Conservation (phyloP, 2,113 vertebrate genomes). For the Merops nubicus region DNA sequence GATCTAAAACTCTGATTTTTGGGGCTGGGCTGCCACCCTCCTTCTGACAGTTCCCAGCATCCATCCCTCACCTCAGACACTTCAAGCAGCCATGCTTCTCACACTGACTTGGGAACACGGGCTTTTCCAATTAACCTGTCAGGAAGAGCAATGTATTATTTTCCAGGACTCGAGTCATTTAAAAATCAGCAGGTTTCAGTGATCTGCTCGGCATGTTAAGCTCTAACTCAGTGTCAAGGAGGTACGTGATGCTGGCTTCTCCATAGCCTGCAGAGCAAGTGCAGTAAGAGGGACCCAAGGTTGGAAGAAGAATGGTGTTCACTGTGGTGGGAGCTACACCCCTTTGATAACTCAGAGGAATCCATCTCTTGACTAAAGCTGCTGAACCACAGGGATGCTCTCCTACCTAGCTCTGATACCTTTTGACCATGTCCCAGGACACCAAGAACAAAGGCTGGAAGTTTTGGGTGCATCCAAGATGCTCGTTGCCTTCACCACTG, state of each 20-base stretch:
- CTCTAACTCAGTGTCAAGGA: neutral
- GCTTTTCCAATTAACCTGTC: slow-evolving; percentile 67
- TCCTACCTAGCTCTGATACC: neutral
- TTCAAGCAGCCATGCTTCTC: slow-evolving; percentile 2
- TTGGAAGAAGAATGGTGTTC: neutral
- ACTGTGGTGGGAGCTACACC: neutral
- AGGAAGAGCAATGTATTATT: slow-evolving; percentile 61
- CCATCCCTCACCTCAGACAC: neutral
- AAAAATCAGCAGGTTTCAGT: slow-evolving; percentile 46
- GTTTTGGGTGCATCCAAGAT: neutral
- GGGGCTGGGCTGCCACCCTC: neutral
- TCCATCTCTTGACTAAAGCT: neutral
- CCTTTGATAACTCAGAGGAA: neutral
- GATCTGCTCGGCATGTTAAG: slow-evolving; percentile 48
- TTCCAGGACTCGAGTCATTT: slow-evolving; percentile 15
- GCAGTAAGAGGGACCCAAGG: neutral
- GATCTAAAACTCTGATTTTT: neutral
- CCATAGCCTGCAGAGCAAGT: neutral
- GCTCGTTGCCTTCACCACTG: neutral
- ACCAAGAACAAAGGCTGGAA: neutral
- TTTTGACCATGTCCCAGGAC: neutral
- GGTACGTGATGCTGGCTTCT: neutral
- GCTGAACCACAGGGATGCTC: neutral
- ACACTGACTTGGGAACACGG: neutral
- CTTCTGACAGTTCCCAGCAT: neutral